Percentiles rank a stretch among this genome's conserved stretches.
Evolutionary conservation across 2,113 vertebrate genomes (phyloP).

Genomic region (Tetrax tetrax): DNA sequence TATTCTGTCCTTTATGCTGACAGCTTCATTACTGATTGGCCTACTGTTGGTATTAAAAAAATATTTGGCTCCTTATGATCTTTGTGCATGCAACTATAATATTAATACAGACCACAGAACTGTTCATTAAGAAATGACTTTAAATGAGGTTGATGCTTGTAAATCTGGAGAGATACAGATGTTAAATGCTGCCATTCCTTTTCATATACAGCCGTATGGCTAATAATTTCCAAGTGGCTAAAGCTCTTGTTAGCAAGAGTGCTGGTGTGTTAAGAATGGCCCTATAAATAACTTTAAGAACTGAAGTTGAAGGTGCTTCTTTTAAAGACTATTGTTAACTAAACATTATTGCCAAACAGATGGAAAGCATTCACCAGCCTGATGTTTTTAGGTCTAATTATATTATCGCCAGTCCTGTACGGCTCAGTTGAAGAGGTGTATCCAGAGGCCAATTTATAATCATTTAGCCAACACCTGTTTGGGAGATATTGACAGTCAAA

Average conservation of each 20-base stretch:
- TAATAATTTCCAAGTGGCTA: constrained; percentile 84
- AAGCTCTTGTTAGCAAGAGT: constrained; percentile 80
- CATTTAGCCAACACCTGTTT: constrained; percentile 99
- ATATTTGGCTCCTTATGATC: constrained; percentile 83
- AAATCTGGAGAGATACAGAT: constrained; percentile 82
- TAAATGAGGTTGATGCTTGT: constrained; percentile 79
- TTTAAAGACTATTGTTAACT: constrained; percentile 87
- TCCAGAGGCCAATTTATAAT: constrained; percentile 99
- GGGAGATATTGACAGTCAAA: constrained; percentile 92
- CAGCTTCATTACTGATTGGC: constrained; percentile 81
- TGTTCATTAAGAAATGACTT: constrained; percentile 84
- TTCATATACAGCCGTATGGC: constrained; percentile 71
- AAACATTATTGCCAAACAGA: constrained; percentile 93
- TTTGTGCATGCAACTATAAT: constrained; percentile 78
- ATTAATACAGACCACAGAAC: constrained; percentile 75
- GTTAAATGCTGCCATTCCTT: constrained; percentile 79
- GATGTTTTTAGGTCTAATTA: constrained; percentile 98
- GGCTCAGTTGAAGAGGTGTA: constrained; percentile 93
- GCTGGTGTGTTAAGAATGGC: constrained; percentile 80
- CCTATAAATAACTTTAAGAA: constrained; percentile 84
- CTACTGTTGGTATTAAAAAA: constrained; percentile 81
- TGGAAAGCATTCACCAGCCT: constrained; percentile 92
- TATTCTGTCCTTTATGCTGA: constrained; percentile 84
- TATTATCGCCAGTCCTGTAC: constrained; percentile 92
- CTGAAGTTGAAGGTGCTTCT: constrained; percentile 86